phyloP scores from a whole-genome alignment of 2,797 vertebrate genomes.

The Pseudochirops corinnae region DNA sequence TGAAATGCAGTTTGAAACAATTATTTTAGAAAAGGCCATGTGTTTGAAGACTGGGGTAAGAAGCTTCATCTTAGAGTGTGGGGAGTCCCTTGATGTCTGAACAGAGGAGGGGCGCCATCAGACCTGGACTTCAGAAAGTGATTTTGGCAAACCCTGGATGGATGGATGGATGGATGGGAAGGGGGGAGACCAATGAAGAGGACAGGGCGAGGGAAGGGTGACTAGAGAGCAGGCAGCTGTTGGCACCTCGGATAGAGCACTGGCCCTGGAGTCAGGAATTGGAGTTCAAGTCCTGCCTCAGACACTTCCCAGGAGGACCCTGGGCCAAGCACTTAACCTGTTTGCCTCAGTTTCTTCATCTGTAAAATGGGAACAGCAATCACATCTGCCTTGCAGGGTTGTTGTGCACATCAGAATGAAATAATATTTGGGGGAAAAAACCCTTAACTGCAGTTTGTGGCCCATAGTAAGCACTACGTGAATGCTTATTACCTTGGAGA shows the following conservation, averaged over 20 bases:
- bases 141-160: not conserved
- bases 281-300: not conserved
- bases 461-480: no score
- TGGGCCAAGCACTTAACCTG: not conserved
- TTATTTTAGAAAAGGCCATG: not conserved
- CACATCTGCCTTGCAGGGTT: not conserved
- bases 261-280: not conserved
- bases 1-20: no score
- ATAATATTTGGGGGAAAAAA: not conserved
- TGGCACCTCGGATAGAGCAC: accelerated
- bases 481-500: not conserved
- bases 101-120: not conserved
- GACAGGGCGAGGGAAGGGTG: not conserved
- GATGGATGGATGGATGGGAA: not conserved
- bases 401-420: not conserved
- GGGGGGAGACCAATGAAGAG: not conserved
- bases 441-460: no score
- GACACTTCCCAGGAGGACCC: not conserved
- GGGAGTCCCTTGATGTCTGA: not conserved
- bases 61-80: not conserved
- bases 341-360: not conserved
- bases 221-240: not conserved
- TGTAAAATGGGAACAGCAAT: not conserved
- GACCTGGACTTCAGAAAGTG: not conserved
- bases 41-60: not conserved